Percentiles rank a stretch among this genome's conserved stretches.
Evolutionary conservation across 2,113 vertebrate species (phyloP).

Genomic region (Anarhynchus alexandrinus): DNA sequence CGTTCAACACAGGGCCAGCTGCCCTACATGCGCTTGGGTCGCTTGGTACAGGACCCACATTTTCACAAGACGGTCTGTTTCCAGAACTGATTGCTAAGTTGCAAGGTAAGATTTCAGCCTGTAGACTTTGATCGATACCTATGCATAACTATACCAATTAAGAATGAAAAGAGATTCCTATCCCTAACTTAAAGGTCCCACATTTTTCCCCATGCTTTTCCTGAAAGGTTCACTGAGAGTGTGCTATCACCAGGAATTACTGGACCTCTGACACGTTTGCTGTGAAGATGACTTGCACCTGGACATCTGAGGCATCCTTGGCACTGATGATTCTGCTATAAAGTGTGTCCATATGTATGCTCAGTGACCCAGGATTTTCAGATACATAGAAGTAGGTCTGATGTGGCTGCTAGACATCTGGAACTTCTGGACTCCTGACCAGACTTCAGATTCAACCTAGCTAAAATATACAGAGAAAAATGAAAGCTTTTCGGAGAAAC

Average conservation of each 20-base stretch:
- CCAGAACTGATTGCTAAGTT: neutral
- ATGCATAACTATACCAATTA: neutral
- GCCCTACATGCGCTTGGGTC: accelerated
- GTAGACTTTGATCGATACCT: neutral
- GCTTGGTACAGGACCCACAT: neutral
- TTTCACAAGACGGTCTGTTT: neutral
- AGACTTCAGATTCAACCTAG: neutral
- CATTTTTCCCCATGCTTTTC: neutral
- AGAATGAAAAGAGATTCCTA: neutral
- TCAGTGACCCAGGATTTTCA: neutral
- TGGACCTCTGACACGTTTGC: neutral
- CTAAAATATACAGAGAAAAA: neutral
- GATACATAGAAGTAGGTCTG: neutral
- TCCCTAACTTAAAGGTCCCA: neutral
- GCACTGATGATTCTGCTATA: neutral
- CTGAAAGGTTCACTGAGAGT: neutral
- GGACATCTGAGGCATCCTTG: neutral
- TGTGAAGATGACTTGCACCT: neutral
- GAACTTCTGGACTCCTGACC: neutral
- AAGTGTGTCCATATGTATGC: neutral
- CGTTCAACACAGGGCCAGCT: neutral
- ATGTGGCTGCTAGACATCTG: neutral
- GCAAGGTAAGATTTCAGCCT: neutral
- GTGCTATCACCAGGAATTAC: neutral
- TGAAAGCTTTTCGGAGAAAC: neutral